These are phyloP conservation scores for Stylophora pistillata DNA, from an alignment of 64 coral and sea anemone genomes.

Conservation along the genomic window DNA sequence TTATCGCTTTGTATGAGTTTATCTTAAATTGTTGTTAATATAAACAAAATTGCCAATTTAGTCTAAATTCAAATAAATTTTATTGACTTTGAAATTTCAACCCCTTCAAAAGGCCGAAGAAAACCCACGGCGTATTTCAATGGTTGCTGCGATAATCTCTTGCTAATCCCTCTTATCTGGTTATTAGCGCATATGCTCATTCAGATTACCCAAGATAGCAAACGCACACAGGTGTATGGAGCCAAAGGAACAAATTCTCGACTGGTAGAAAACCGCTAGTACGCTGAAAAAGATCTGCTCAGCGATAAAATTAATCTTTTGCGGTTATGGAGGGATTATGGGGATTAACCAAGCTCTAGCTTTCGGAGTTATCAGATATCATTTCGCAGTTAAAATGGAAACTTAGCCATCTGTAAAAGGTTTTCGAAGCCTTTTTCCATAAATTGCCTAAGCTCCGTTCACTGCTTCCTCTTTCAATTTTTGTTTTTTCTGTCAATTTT, in stretches of 20 bases:
- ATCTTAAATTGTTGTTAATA: background rate
- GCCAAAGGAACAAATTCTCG: background rate
- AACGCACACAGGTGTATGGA: background rate
- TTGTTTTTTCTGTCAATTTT: too few species aligned
- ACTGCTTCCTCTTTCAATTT: too few species aligned
- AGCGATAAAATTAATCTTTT: background rate
- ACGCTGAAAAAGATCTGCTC: background rate
- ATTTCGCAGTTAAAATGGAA: background rate
- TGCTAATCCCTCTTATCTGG: background rate
- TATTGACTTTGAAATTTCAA: background rate
- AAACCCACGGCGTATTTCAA: background rate
- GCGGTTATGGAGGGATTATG: background rate
- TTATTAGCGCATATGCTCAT: constrained; percentile 12
- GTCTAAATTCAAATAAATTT: background rate
- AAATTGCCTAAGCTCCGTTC: too few species aligned
- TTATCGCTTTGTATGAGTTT: background rate
- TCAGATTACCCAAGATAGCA: constrained; percentile 6
- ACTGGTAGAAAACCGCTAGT: constrained; percentile 19
- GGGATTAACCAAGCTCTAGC: background rate
- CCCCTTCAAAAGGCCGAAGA: background rate
- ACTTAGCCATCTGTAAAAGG: background rate
- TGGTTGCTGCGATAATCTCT: background rate
- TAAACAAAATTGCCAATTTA: constrained; percentile 16
- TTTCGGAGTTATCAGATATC: background rate
- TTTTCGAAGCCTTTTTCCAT: background rate